Evolutionary conservation across 2,113 vertebrate species (phyloP).

Genomic region (Morone chrysops): DNA sequence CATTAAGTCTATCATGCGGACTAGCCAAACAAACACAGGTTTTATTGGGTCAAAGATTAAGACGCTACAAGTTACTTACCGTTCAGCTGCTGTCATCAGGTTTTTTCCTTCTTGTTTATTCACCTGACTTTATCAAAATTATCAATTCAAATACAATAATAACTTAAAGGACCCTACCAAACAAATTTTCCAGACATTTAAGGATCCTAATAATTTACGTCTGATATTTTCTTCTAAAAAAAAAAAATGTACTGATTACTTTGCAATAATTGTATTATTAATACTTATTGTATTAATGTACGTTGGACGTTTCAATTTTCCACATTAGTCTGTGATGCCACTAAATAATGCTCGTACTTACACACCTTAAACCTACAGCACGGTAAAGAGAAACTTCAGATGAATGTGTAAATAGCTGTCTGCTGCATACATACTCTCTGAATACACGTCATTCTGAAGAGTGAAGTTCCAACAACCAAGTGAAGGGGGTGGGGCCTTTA

Average conservation of each 20-base stretch:
- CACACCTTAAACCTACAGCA: neutral
- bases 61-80: conserved; percentile 52
- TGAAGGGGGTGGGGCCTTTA: neutral
- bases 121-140: neutral
- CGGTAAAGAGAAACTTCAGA: too few species aligned
- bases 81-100: conserved; percentile 6
- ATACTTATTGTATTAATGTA: neutral
- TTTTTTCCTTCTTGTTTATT: neutral
- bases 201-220: neutral
- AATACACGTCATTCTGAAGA: neutral
- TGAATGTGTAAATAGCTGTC: neutral
- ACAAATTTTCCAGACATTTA: neutral
- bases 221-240: neutral
- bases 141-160: neutral
- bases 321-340: neutral
- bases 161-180: neutral
- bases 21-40: conserved; percentile 68
- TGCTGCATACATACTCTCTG: neutral
- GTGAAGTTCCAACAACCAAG: too few species aligned
- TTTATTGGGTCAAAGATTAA: conserved; percentile 71
- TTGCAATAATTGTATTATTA: too few species aligned
- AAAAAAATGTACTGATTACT: too few species aligned
- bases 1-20: conserved; percentile 52
- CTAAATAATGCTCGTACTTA: neutral
- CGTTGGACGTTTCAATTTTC: neutral